Conservation (phyloP, 2,113 vertebrate genomes). For the Alaudala cheleensis region DNA sequence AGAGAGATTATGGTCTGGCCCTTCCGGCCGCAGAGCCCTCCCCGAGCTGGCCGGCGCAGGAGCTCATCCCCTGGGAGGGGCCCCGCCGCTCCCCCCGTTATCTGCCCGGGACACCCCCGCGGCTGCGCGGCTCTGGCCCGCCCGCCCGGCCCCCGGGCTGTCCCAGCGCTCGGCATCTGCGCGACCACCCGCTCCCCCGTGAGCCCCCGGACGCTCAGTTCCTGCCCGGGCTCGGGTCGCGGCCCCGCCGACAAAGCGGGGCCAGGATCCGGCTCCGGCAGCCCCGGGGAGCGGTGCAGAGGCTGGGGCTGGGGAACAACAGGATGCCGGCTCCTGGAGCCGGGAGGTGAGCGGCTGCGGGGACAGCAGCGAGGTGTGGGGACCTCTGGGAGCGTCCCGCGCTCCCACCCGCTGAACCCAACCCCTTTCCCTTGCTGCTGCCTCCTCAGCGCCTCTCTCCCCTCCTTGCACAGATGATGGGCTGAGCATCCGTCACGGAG, state of each 20-base stretch:
- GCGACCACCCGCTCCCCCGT: accelerated
- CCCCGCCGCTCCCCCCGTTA: not conserved
- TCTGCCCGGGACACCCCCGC: not conserved
- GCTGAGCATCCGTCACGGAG: not conserved
- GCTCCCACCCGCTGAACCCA: not conserved
- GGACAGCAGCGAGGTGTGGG: not conserved
- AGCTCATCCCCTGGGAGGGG: constrained; percentile 42
- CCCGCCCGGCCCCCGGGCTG: not conserved
- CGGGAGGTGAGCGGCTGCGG: not conserved
- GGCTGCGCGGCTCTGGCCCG: not conserved
- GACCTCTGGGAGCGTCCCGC: not conserved
- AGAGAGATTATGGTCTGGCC: constrained; percentile 34
- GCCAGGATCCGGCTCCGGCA: not conserved
- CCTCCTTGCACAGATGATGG: constrained; percentile 43
- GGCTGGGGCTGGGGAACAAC: not conserved
- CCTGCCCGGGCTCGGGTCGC: not conserved
- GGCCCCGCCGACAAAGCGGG: not conserved
- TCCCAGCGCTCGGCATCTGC: not conserved
- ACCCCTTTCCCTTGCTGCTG: not conserved
- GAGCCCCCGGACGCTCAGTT: accelerated
- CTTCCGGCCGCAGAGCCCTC: constrained; percentile 47
- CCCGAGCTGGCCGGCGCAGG: not conserved
- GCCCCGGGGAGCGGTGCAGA: not conserved
- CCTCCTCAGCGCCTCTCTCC: not conserved
- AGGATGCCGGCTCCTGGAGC: not conserved